These are phyloP conservation scores for Marronus borbonicus DNA, from an alignment of 2,888 invertebrate genomes.

Conservation along the genomic window DNA sequence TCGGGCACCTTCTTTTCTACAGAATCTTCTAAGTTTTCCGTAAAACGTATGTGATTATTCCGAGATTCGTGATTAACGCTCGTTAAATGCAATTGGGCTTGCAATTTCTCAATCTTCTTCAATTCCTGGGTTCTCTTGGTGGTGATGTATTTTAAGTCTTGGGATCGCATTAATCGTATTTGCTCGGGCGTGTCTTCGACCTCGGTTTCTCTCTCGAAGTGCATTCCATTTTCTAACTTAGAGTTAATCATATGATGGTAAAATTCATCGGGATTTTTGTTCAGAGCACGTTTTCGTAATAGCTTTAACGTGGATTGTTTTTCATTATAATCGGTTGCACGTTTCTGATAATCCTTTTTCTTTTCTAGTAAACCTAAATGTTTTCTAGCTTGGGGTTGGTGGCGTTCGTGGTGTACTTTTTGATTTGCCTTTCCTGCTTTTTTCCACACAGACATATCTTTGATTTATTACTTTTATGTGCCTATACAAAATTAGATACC, in stretches of 20 bases:
- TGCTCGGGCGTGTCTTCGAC: constrained; percentile 88
- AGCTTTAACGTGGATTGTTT: constrained; percentile 88
- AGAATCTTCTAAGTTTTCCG: constrained; percentile 76
- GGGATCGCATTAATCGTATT: constrained; percentile 89
- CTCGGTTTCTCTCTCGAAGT: constrained; percentile 79
- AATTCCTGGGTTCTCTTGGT: constrained; percentile 89
- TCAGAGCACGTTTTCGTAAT: constrained; percentile 86
- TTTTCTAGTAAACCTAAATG: constrained; percentile 90
- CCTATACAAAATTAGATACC: too few relatives aligned
- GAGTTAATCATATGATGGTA: constrained; percentile 98
- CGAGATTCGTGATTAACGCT: constrained; percentile 79
- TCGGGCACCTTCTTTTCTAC: constrained; percentile 80
- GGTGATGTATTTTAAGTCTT: constrained; percentile 85
- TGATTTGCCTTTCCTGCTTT: constrained; percentile 90
- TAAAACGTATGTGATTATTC: constrained; percentile 88
- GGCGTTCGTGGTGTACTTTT: constrained; percentile 87
- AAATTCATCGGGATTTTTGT: constrained; percentile 98
- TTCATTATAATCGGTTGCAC: constrained; percentile 85
- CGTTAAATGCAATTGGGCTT: constrained; percentile 86
- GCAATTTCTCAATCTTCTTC: constrained; percentile 82
- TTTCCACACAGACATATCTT: constrained; percentile 89
- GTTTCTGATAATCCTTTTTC: constrained; percentile 88
- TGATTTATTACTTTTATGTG: too few relatives aligned
- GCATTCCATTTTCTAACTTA: constrained; percentile 75
- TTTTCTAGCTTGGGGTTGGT: constrained; percentile 84